phyloP scores from a whole-genome alignment of 2,888 invertebrate genomes.

The Caenorhabditis parvicauda region DNA sequence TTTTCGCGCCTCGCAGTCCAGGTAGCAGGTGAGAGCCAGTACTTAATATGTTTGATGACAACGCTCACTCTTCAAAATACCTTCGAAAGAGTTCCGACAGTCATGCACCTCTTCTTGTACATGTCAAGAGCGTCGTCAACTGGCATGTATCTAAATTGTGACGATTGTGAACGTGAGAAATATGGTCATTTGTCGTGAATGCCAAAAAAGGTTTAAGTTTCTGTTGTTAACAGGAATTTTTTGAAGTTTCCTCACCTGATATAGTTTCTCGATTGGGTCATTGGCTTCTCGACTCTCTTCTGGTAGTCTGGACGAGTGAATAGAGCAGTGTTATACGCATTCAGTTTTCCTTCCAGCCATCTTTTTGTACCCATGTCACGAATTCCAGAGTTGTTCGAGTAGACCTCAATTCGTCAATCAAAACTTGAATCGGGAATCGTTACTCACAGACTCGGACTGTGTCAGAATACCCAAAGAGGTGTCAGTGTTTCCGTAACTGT shows the following conservation, averaged over 20 bases:
- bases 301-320: slow-evolving; percentile 50
- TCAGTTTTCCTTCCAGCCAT: slow-evolving; percentile 60
- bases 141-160: slow-evolving; percentile 54
- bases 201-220: not conserved
- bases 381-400: slow-evolving; percentile 42
- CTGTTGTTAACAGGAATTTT: not conserved
- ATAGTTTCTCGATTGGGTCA: slow-evolving; percentile 51
- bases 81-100: slow-evolving; percentile 59
- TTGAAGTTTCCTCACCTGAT: slow-evolving; percentile 31
- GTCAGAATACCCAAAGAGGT: slow-evolving; percentile 49
- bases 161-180: not conserved
- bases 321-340: slow-evolving; percentile 55
- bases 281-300: slow-evolving; percentile 47
- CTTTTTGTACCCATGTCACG: slow-evolving; percentile 59
- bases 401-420: slow-evolving; percentile 26
- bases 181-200: not conserved
- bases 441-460: slow-evolving; percentile 53
- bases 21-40: slow-evolving; percentile 59
- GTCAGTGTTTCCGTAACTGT: slow-evolving; percentile 50
- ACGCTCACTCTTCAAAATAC: slow-evolving; percentile 7
- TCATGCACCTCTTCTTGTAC: slow-evolving; percentile 62
- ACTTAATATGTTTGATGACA: slow-evolving; percentile 26
- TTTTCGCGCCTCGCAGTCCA: slow-evolving; percentile 53
- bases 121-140: slow-evolving; percentile 61
- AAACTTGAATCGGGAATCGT: not conserved